Evolutionary conservation across 2,888 invertebrate species (phyloP).

Genomic region (Dendrolimus pini): DNA sequence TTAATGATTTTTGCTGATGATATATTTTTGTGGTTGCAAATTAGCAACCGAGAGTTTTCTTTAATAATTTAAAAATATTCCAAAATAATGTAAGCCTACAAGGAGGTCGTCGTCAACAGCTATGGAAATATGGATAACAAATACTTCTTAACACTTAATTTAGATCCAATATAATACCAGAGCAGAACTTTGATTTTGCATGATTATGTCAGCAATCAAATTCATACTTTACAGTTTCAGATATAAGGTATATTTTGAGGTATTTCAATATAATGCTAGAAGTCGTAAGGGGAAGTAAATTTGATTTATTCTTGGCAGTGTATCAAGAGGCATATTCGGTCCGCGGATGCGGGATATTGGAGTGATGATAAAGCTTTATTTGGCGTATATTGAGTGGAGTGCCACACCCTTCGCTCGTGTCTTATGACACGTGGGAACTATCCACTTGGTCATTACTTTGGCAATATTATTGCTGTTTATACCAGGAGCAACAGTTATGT

Average conservation of each 20-base stretch:
- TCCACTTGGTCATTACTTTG: constrained; percentile 10
- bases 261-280: constrained; percentile 5
- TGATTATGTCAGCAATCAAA: not conserved
- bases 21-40: no score
- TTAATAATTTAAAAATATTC: no score
- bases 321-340: constrained; percentile 57
- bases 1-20: no score
- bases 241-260: not conserved
- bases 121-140: no score
- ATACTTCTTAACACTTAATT: no score
- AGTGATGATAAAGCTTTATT: constrained; percentile 56
- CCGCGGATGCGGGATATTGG: constrained; percentile 51
- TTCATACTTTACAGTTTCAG: not conserved
- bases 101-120: no score
- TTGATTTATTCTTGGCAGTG: constrained; percentile 65
- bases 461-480: not conserved
- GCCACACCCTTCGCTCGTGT: constrained; percentile 27
- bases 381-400: constrained; percentile 50
- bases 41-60: no score
- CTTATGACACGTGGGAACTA: constrained; percentile 21
- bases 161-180: no score
- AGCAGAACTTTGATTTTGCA: not conserved
- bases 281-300: constrained; percentile 28
- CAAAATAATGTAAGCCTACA: no score
- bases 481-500: not conserved